phyloP scores from a whole-genome alignment of 2,888 invertebrate genomes.

The Synergus itoensis region DNA sequence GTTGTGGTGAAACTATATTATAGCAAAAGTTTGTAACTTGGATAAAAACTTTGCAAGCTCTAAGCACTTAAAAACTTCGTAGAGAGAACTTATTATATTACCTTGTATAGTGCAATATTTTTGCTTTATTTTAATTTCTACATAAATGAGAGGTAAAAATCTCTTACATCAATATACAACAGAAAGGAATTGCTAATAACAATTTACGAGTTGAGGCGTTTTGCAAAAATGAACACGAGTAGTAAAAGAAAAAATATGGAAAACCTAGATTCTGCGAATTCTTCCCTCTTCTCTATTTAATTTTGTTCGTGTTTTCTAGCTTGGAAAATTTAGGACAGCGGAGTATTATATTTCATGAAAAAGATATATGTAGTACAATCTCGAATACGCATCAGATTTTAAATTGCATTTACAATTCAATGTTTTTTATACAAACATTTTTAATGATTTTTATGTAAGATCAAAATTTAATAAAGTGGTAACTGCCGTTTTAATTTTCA shows the following conservation, averaged over 20 bases:
- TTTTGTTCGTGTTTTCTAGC: background rate
- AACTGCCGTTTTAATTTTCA: background rate
- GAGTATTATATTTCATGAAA: background rate
- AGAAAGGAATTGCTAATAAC: background rate
- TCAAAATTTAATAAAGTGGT: background rate
- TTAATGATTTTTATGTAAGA: no score
- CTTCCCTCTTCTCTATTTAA: background rate
- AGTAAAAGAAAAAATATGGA: background rate
- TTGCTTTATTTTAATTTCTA: no score
- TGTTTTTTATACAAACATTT: no score
- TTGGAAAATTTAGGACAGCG: background rate
- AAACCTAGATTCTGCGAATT: conserved; percentile 15
- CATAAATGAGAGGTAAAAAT: no score
- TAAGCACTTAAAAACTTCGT: background rate
- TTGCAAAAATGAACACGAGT: background rate
- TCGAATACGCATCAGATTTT: background rate
- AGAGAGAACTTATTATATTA: no score
- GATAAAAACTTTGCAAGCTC: no score
- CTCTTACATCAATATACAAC: background rate
- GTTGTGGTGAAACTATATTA: no score
- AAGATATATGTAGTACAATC: background rate
- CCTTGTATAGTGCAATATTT: no score
- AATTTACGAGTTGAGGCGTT: background rate
- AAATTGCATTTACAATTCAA: no score
- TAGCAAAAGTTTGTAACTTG: no score